phyloP scores from a whole-genome alignment of 2,113 vertebrate species.

The Actenoides lindsayi region DNA sequence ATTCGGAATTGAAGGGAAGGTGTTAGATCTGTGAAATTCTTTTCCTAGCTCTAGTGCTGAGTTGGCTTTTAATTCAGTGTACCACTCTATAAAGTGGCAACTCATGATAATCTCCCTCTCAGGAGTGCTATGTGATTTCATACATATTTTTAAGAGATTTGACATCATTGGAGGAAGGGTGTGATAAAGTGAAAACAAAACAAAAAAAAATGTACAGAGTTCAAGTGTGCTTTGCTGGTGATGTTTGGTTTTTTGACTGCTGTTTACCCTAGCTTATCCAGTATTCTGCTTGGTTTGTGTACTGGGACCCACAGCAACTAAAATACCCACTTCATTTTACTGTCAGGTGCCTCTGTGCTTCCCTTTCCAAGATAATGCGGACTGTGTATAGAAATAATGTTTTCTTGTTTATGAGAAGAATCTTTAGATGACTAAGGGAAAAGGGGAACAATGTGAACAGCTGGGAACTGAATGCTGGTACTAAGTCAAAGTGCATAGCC shows the following conservation, averaged over 20 bases:
- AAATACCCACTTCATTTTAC: not conserved
- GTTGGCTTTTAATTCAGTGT: not conserved
- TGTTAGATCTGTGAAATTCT: slow-evolving; percentile 1
- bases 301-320: not conserved
- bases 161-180: not conserved
- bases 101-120: not conserved
- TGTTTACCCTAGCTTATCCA: not conserved
- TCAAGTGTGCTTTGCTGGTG: not conserved
- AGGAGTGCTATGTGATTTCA: not conserved
- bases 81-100: not conserved
- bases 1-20: not conserved
- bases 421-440: not conserved
- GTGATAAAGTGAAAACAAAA: not conserved
- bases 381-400: fast-evolving
- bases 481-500: not conserved
- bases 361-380: not conserved
- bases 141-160: slow-evolving; percentile 40
- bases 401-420: not conserved
- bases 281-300: not conserved
- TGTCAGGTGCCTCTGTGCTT: not conserved
- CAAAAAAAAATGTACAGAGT: not conserved
- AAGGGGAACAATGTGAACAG: not conserved
- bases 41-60: not conserved
- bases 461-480: not conserved
- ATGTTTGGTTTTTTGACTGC: not conserved